Conservation (phyloP, 2,888 invertebrate genomes). For the Caenorhabditis zanzibari region DNA sequence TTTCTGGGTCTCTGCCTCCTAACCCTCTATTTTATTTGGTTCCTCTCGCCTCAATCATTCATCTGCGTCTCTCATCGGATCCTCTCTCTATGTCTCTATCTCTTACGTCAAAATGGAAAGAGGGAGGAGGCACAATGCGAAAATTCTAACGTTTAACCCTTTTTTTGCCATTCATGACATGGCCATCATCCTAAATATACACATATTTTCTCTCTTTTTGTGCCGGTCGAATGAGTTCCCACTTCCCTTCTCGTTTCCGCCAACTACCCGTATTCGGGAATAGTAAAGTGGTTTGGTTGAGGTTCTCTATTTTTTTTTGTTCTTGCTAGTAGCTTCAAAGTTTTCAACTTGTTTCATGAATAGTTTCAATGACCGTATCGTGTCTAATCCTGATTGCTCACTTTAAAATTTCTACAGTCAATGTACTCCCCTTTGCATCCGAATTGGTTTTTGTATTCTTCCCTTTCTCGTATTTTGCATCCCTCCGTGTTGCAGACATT, state of each 20-base stretch:
- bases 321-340: not conserved
- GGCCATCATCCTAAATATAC: conserved; percentile 63
- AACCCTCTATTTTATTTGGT: conserved; percentile 19
- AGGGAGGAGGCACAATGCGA: conserved; percentile 30
- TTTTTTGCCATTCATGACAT: conserved; percentile 37
- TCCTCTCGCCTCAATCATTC: conserved; percentile 57
- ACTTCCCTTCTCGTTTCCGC: conserved; percentile 21
- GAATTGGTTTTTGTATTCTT: not conserved
- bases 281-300: conserved; percentile 48
- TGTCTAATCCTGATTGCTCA: no score
- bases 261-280: conserved; percentile 52
- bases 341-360: not conserved
- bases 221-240: conserved; percentile 60
- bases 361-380: no score
- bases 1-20: conserved; percentile 41
- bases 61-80: conserved; percentile 59
- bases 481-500: conserved; percentile 7
- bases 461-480: not conserved
- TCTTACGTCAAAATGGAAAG: conserved; percentile 29
- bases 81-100: conserved; percentile 52
- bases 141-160: conserved; percentile 58
- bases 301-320: conserved; percentile 26
- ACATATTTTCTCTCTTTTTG: conserved; percentile 32
- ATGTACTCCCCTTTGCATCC: no score
- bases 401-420: no score